Evolutionary conservation across 2,113 vertebrate species (phyloP).

Genomic region (Chionodraco myersi): DNA sequence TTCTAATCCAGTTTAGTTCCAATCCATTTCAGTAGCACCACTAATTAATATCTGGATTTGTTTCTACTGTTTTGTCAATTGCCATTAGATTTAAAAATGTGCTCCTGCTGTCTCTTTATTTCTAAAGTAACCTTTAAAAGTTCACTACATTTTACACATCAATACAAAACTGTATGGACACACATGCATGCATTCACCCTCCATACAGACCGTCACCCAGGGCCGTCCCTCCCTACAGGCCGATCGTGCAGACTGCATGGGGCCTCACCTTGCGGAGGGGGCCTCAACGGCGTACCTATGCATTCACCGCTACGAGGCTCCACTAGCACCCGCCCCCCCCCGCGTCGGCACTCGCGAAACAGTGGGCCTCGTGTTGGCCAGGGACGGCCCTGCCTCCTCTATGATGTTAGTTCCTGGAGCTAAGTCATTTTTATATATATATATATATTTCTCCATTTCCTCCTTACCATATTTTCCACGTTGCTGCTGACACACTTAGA

Average conservation of each 20-base stretch:
- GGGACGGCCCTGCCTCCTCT: conserved; percentile 15
- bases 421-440: conserved; percentile 44
- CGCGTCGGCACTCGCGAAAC: too few relatives aligned
- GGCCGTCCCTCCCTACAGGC: too few relatives aligned
- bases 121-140: conserved; percentile 3
- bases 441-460: conserved; percentile 44
- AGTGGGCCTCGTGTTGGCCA: too few relatives aligned
- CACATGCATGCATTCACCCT: conserved; percentile 25
- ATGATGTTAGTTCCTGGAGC: conserved; percentile 36
- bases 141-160: conserved; percentile 13
- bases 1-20: not conserved
- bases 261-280: too few relatives aligned
- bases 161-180: conserved; percentile 17
- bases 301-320: too few relatives aligned
- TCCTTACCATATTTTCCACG: conserved; percentile 25
- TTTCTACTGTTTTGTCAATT: not conserved
- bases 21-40: not conserved
- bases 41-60: not conserved
- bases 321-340: too few relatives aligned
- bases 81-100: not conserved
- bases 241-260: too few relatives aligned
- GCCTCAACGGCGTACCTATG: too few relatives aligned
- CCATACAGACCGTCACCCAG: not conserved
- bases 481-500: conserved; percentile 12
- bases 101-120: not conserved